Base-by-base conservation (phyloP, 2,113 vertebrate species). In the Lonchura striata region DNA sequence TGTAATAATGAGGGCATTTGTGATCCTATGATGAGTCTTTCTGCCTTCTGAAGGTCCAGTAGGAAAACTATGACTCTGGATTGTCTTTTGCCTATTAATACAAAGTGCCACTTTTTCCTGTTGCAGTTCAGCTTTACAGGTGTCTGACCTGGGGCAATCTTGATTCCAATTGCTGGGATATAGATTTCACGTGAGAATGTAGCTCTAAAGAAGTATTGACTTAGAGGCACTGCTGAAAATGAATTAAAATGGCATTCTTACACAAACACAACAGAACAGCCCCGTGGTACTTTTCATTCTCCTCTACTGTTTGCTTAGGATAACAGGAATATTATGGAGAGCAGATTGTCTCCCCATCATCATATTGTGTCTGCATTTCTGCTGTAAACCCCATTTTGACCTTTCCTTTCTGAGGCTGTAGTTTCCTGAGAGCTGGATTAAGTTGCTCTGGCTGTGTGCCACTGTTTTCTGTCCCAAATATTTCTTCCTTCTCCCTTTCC, bases 231-330 rank as follows among this genome's bases (percentile, higher is more conserved):
- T 61, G 30, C 80, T 75, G 76, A 94, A 94, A 95, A 79, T 82
- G 92, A 94, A 95, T 96, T 96, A 90, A 94, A 92, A 95, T 69
- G 41, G 23, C 82, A 95, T 96, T 92, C 86, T 96, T 93, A 92
- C n/a, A 94, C 86, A 96, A 95, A 96, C 94, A 96, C 44, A 64
- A 68, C 64, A 78, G 44, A 91, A 57, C 44, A 94, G 64, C 80
- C 82, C 76, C 0, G 1, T 93, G 92, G 82, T 88, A 86, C 95
- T 88, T 95, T 83, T 83, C 44, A 39, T 93, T 92, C 77, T 92
- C 27, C 8, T 92, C 69, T 22, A 72, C 72, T 97, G 93, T 96
- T 96, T 96, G 69, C 72, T 90, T 95, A 92, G 95, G 90, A 94
- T 94, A 94, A 92, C 28, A 84, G 46, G 80, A 93, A 88, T 96